These are phyloP conservation scores for Aulostomus chinensis DNA, from an alignment of 2,797 vertebrate species.

Conservation along the genomic window DNA sequence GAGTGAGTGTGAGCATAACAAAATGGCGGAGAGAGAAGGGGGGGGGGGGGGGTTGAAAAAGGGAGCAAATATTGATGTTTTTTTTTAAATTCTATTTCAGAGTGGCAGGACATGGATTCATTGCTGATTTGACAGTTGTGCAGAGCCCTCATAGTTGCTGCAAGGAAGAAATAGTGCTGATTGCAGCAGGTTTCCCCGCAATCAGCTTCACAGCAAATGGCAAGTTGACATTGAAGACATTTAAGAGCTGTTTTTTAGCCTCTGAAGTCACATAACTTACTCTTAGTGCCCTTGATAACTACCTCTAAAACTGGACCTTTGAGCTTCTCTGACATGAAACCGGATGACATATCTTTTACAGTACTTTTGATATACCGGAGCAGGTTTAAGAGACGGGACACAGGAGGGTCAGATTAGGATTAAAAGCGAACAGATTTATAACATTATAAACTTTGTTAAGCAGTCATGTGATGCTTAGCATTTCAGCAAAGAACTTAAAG, in stretches of 20 bases:
- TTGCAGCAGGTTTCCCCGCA: conserved; percentile 7
- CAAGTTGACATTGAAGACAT: background rate
- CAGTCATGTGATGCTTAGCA: no score
- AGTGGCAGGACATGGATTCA: no score
- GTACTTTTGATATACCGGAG: background rate
- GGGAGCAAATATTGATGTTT: no score
- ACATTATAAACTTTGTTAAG: conserved; percentile 7
- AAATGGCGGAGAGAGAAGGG: no score
- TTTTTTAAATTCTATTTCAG: no score
- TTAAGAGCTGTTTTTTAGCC: conserved; percentile 17
- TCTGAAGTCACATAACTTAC: background rate
- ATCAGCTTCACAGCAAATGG: conserved; percentile 23
- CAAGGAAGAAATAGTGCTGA: conserved; percentile 12
- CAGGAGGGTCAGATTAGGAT: background rate
- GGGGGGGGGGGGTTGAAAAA: no score
- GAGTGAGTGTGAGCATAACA: no score
- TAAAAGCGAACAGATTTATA: no score
- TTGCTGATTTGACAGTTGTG: no score
- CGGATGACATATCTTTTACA: conserved; percentile 1
- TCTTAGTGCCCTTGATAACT: conserved; percentile 20
- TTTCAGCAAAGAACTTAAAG: no score
- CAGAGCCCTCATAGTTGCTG: no score
- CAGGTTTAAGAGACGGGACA: background rate
- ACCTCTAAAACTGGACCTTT: conserved; percentile 34
- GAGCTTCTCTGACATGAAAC: conserved; percentile 17